These are phyloP conservation scores for Neodiprion pinetum DNA, from an alignment of 1,140 invertebrate genomes.

Conservation along the genomic window DNA sequence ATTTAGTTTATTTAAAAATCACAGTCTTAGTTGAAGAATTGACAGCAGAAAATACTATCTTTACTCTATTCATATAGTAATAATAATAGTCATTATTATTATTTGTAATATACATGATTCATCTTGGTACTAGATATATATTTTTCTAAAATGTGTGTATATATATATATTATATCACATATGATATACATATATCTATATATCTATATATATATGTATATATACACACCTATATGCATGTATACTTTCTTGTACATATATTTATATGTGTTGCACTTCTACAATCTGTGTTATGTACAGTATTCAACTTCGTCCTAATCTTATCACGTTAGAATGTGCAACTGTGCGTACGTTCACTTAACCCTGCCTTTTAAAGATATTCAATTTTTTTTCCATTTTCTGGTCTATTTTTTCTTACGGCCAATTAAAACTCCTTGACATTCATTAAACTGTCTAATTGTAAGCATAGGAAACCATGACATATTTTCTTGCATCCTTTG, in stretches of 20 bases:
- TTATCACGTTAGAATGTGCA: constrained; percentile 26
- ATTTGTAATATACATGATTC: constrained; percentile 47
- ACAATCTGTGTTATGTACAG: constrained; percentile 36
- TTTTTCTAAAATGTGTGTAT: constrained; percentile 34
- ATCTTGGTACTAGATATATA: constrained; percentile 40
- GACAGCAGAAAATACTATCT: constrained; percentile 63
- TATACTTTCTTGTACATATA: constrained; percentile 10
- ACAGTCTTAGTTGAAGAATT: constrained; percentile 63
- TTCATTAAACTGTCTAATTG: not conserved
- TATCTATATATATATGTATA: constrained; percentile 36
- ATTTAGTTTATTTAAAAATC: constrained; percentile 61
- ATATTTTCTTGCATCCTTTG: not conserved
- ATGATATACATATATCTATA: constrained; percentile 32
- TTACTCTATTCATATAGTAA: constrained; percentile 54
- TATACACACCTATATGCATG: not conserved
- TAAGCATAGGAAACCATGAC: not conserved
- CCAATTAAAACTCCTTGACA: not conserved
- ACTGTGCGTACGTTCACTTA: constrained; percentile 38
- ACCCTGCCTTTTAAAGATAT: not conserved
- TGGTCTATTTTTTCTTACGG: not conserved
- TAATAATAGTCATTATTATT: constrained; percentile 21
- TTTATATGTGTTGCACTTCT: constrained; percentile 12
- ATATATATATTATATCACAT: constrained; percentile 22
- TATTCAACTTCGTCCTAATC: constrained; percentile 26
- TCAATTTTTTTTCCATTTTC: not conserved